Percentiles rank a stretch among this genome's conserved stretches.
phyloP scores from a whole-genome alignment of 2,888 invertebrate species.

The Eupelmus urozonus region DNA sequence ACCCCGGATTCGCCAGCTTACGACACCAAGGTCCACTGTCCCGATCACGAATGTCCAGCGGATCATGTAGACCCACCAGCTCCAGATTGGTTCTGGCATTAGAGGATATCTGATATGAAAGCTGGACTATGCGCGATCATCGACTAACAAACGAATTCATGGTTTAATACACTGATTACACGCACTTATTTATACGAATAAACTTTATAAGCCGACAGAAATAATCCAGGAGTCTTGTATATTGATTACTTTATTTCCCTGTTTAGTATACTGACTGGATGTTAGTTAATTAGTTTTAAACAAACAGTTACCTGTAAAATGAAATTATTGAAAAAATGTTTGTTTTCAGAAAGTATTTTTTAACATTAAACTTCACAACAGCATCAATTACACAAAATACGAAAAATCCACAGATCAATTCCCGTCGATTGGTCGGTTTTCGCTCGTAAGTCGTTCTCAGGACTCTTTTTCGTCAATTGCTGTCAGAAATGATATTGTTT shows the following conservation, averaged over 20 bases:
- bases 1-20: background rate
- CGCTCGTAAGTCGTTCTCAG: slow-evolving; percentile 32
- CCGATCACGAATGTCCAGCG: slow-evolving; percentile 45
- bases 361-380: background rate
- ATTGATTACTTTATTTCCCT: too few species aligned
- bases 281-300: too few species aligned
- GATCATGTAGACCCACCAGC: slow-evolving; percentile 38
- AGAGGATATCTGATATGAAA: background rate
- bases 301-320: too few species aligned
- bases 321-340: too few species aligned
- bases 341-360: background rate
- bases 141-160: slow-evolving; percentile 1
- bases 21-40: slow-evolving; percentile 45
- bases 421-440: slow-evolving; percentile 41
- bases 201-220: slow-evolving; percentile 47
- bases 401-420: slow-evolving; percentile 48
- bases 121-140: background rate
- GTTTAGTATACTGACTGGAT: too few species aligned
- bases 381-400: slow-evolving; percentile 43
- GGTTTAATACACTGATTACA: slow-evolving; percentile 31
- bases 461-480: slow-evolving; percentile 55
- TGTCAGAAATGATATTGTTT: slow-evolving; percentile 52
- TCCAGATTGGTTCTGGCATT: slow-evolving; percentile 43
- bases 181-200: slow-evolving; percentile 37
- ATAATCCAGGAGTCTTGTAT: background rate